Evolutionary conservation across 1,140 invertebrate genomes (phyloP).

Genomic region (Apis mellifera): DNA sequence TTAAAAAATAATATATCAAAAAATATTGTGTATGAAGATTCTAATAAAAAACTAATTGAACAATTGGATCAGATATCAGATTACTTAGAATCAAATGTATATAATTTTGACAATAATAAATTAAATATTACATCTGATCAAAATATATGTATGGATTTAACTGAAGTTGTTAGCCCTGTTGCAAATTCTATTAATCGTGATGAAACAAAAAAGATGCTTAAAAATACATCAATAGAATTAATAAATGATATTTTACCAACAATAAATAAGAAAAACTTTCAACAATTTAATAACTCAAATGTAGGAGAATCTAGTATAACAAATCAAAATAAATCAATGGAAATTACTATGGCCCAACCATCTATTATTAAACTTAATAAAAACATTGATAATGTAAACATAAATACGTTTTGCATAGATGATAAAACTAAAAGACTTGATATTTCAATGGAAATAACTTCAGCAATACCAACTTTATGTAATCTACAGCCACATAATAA

Average conservation of each 20-base stretch:
- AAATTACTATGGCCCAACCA: slow-evolving; percentile 20
- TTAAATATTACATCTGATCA: slow-evolving; percentile 15
- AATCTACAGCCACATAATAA: not conserved
- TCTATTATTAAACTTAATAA: not conserved
- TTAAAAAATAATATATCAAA: not conserved
- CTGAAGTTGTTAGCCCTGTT: slow-evolving; percentile 4
- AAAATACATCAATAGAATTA: slow-evolving; percentile 44
- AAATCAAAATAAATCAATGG: slow-evolving; percentile 29
- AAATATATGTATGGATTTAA: slow-evolving; percentile 39
- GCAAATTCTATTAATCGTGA: slow-evolving; percentile 6
- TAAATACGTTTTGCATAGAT: not conserved
- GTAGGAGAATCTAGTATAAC: not conserved
- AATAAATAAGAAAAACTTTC: not conserved
- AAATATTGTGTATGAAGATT: slow-evolving; percentile 16
- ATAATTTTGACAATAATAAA: slow-evolving; percentile 12
- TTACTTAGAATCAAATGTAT: not conserved
- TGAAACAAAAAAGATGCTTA: not conserved
- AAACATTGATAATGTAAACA: not conserved
- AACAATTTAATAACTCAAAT: slow-evolving; percentile 12
- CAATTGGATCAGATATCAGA: not conserved
- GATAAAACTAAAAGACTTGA: slow-evolving; percentile 9
- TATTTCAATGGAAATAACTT: slow-evolving; percentile 54
- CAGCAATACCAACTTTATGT: slow-evolving; percentile 20
- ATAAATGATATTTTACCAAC: slow-evolving; percentile 15
- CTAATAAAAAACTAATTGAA: not conserved